Percentiles rank a stretch among this genome's conserved stretches.
These are phyloP conservation scores for Ferrisia virgata DNA, from an alignment of 2,888 invertebrate genomes.

Conservation along the genomic window DNA sequence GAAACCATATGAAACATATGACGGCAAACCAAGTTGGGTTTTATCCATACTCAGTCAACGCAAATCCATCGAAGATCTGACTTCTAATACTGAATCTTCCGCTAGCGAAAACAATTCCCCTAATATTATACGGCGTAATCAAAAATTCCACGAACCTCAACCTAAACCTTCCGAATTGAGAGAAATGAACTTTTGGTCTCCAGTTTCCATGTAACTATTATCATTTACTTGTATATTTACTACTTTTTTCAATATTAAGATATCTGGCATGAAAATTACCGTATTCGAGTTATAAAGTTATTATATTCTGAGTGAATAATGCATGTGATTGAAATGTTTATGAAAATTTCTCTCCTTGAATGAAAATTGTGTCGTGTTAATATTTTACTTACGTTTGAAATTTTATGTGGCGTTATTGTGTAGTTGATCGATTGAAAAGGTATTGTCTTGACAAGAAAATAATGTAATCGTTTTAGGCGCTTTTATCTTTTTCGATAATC, in stretches of 20 bases:
- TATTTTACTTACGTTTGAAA: neutral
- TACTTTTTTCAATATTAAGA: neutral
- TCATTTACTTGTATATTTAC: neutral
- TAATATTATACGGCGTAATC: neutral
- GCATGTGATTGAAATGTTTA: neutral
- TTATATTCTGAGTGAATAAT: constrained; percentile 15
- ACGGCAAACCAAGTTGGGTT: constrained; percentile 25
- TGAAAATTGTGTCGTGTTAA: neutral
- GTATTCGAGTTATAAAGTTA: neutral
- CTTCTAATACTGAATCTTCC: neutral
- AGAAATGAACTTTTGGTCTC: constrained; percentile 84
- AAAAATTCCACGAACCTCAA: constrained; percentile 52
- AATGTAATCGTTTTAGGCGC: neutral
- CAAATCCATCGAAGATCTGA: constrained; percentile 39
- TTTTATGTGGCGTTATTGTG: neutral
- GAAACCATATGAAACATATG: constrained; percentile 14
- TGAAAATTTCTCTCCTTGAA: neutral
- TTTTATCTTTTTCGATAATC: neutral
- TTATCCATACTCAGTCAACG: constrained; percentile 41
- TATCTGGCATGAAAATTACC: neutral
- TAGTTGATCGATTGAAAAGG: neutral
- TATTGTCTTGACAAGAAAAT: neutral
- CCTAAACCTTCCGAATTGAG: constrained; percentile 69
- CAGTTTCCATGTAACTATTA: constrained; percentile 70
- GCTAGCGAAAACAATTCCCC: constrained; percentile 26